Percentiles rank a stretch among this genome's conserved stretches.
Conservation (phyloP, 2,888 invertebrate genomes). For the Tipula lateralis region DNA sequence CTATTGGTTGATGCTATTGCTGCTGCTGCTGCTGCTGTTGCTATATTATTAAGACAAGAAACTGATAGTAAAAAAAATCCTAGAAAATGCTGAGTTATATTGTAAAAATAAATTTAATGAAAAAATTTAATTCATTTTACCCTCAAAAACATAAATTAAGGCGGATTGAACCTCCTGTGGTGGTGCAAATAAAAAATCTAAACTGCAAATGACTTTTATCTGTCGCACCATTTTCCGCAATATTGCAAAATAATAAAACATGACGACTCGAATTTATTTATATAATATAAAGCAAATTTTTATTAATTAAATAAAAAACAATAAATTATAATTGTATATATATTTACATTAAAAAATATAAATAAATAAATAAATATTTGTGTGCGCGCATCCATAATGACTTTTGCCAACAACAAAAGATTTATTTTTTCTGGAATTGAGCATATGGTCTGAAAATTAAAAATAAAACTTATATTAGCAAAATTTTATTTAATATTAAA, state of each 20-base stretch:
- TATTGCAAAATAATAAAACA: not conserved
- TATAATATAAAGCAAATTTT: not conserved
- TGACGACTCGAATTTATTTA: not conserved
- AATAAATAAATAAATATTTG: slow-evolving; percentile 13
- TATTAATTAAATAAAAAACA: slow-evolving; percentile 12
- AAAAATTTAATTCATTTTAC: slow-evolving; percentile 24
- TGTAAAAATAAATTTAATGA: slow-evolving; percentile 11
- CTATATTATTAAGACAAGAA: slow-evolving; percentile 19
- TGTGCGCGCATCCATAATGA: not conserved
- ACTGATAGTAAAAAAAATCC: not conserved
- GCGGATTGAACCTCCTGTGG: slow-evolving; percentile 1
- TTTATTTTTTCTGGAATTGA: not conserved
- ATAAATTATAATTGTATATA: not conserved
- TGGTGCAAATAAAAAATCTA: not conserved
- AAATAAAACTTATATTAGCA: not conserved
- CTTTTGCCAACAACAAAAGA: not conserved
- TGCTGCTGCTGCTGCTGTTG: not conserved
- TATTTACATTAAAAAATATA: not conserved
- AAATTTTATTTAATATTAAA: not conserved
- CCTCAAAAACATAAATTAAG: slow-evolving; percentile 19
- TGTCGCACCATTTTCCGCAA: not conserved
- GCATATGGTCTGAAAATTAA: slow-evolving; percentile 20
- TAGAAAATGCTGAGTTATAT: slow-evolving; percentile 19
- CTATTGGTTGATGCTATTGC: not conserved
- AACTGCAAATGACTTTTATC: slow-evolving; percentile 20